Evolutionary conservation across 2,888 invertebrate genomes (phyloP), one percentile per base, ranked within the genome.

Genomic region (Heliconius aoede): DNA sequence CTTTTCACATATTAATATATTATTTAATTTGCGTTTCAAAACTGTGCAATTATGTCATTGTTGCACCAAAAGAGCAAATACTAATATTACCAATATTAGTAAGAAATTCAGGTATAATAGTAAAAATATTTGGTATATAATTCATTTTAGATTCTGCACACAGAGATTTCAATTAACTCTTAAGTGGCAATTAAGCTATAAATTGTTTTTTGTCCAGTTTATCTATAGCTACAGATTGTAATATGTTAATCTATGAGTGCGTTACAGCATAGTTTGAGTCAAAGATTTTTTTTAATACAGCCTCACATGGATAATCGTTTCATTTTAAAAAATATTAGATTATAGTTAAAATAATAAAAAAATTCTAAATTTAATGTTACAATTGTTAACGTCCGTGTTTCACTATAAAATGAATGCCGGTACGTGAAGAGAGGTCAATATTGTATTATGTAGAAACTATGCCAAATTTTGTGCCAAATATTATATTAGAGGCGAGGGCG

Each of bases 401-500:
- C 68, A 61, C 74, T 73, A 68, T 46, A 64, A 77, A 76, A 46
- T 79, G 68, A 78, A 76, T 73, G 73, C 75, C 73, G 68, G 73
- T 71, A 69, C 62, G 15, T 75, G 62, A 77, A 76, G 69, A 75
- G 77, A 77, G 73, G 80, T 78, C 82, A 80, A 76, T 82, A 80
- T 81, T 81, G 81, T 83, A 82, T 76, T 79, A 78, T 75, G 80
- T 82, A 82, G 82, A 80, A 78, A 75, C 78, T 80, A 88, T 85
- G 92, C 91, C 92, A 92, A 92, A 91, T 88, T 87, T 85, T 86
- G 92, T 93, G 93, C 92, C 92, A 92, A 92, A 90, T 74, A 76
- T 65, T 65, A 72, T 78, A 76, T 72, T 69, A 83, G 83, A 86
- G 83, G n/a, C n/a, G n/a, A n/a, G 84, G 80, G 76, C 80, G 77